Base-by-base conservation (phyloP, 2,888 invertebrate species). In the Sussaba pulchella region DNA sequence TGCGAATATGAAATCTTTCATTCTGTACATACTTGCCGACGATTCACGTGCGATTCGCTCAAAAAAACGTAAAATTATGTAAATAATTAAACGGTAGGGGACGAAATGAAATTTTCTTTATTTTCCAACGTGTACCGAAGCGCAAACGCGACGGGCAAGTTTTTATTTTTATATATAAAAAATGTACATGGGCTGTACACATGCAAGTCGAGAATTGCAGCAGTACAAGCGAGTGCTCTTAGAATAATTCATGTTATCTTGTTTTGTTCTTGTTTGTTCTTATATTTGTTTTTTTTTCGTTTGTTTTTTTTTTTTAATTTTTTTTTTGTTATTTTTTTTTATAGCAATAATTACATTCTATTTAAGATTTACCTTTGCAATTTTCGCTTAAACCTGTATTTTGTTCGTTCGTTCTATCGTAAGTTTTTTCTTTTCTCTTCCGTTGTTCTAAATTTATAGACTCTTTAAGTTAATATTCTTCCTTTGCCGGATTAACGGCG, bases 161-260 rank as follows among this genome's bases (percentile, higher is more conserved):
- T 84, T 82, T 84, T 81, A 77, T 87, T 87, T 31, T 89, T 88
- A 88, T 89, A 89, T 90, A 90, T 87, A 90, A 89, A 84, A 90
- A 90, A 90, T 89, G 89, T 90, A 89, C 89, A 90, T 89, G 87
- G 69, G 88, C 89, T 90, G 90, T 90, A 90, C 89, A 90, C 88
- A 88, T 89, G 89, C 89, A 90, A 90, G 86, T 90, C 83, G 82
- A 87, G 88, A 90, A 85, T 90, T 91, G 90, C 91, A 90, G 89
- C 88, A 88, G 89, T 89, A 91, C 89, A 90, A 91, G 89, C 89
- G 84, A 89, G 89, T 90, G 91, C 89, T 89, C 87, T 90, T 89
- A 89, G 86, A 87, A 84, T 87, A 86, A 85, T n/a, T 88, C 86
- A 88, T 88, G 85, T 85, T 86, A 88, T 83, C 83, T 85, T 87